Evolutionary conservation across 2,797 vertebrate genomes (phyloP), one percentile per base, ranked within the genome.

Genomic region (Pelobates cultripes): DNA sequence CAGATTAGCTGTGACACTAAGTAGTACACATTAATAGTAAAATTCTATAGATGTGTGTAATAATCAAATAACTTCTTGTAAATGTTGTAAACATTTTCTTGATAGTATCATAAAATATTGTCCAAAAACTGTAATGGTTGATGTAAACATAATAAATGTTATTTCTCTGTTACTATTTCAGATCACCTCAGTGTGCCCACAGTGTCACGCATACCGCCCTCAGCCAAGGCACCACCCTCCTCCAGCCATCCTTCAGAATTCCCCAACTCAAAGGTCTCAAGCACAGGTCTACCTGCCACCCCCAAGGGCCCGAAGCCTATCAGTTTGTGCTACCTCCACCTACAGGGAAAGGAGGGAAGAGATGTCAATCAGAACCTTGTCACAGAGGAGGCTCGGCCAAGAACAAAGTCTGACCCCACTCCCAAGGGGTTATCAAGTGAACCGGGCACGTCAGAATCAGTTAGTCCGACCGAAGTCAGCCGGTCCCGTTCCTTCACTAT

Each of bases 281-380:
- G 84, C 81, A 43, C 78, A 79, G 61, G 86, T 70, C 79, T 55
- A 70, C 17, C 91, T 44, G 45, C 93, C 79, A 90, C 92, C 69
- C 91, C 95, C 74, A 89, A 94, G 64, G 94, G 96, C 89, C 91
- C 97, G 84, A 96, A 99, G 92, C 96, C 98, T 91, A 92, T 98
- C 91, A 95, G 96, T 89, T 94, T 99, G 90, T 99, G 97, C 92
- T 97, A 98, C 91, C 93, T 99, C 89, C 97, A 99, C 89, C 94
- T 98, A 90, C 96, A 90, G 88, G 97, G 88, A 96, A 97, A 96
- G 95, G 88, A 97, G 97, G 89, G 94, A 96, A 94, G 94, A 0
- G 97, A 99, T 88, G 95, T 98, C 91, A 98, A 99, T 28, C 95
- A 99, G 93, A 99, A 99, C 91, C 93, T 98, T 87, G 96, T 99